Evolutionary conservation across 2,797 vertebrate species (phyloP), one percentile per base, ranked within the genome.

Genomic region (Pampus argenteus): DNA sequence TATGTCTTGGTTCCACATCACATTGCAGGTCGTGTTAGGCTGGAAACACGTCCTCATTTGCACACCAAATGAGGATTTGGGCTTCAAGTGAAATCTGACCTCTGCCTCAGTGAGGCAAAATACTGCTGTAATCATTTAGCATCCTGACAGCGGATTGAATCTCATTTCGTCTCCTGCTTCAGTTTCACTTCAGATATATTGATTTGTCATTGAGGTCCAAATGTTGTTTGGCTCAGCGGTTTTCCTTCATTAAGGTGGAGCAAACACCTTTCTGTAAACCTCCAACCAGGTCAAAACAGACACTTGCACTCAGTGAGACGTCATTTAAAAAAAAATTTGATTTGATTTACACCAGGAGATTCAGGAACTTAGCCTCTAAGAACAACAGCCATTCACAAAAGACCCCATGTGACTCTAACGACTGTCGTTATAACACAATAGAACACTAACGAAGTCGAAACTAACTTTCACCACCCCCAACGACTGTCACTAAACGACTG

Each of bases 201-300:
- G 81, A 80, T 84, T 85, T 77, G 54, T 71, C 49, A 70, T 63
- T 56, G 67, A 70, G 18, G 23, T 29, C 52, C 18, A 45, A 71
- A 52, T 73, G 68, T 74, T 65, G 67, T 76, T 70, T 69, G 76
- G 57, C 71, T 84, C 74, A 72, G 77, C 81, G 66, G 48, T 77
- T 78, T 78, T 71, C 78, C 78, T 79, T 74, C 65, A 62, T 75
- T 76, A 60, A 60, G 47, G 25, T 40, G 47, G 44, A 70, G 51
- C 66, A 73, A 76, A 74, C 56, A 62, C 38, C 51, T 66, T 66
- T 50, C 26, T 78, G 52, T 77, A 51, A 82, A 59, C 50, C 51
- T 70, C 44, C 40, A 50, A 29, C 48, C 45, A 28, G 38, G 51
- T 66, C 58, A 48, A 11, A 61, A 50, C 48, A 60, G 59, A 58